phyloP scores from a whole-genome alignment of 1,140 invertebrate genomes.

The Drosophila watanabei region DNA sequence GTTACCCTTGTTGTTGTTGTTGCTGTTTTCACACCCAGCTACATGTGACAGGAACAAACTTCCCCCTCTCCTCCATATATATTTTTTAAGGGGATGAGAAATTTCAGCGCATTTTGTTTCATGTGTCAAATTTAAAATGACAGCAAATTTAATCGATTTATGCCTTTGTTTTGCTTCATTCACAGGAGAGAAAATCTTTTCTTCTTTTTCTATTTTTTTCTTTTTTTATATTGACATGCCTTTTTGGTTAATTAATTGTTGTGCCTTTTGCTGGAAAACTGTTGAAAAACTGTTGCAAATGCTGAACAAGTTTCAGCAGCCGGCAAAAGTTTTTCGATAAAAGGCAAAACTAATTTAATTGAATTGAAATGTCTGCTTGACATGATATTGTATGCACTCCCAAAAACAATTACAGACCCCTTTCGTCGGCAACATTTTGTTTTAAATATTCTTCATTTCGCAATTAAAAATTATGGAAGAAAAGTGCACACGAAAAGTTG shows the following conservation, averaged over 20 bases:
- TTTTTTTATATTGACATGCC: not conserved
- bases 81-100: constrained; percentile 8
- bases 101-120: constrained; percentile 67
- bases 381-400: constrained; percentile 67
- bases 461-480: constrained; percentile 48
- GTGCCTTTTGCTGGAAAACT: constrained; percentile 23
- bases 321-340: constrained; percentile 49
- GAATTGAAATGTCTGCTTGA: constrained; percentile 79
- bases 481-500: constrained; percentile 36
- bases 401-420: constrained; percentile 42
- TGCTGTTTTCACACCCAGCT: constrained; percentile 67
- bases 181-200: constrained; percentile 1
- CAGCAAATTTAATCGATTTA: constrained; percentile 82
- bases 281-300: constrained; percentile 37
- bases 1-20: constrained; percentile 36
- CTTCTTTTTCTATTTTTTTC: too few relatives aligned
- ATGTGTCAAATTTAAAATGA: constrained; percentile 82
- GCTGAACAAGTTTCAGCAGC: constrained; percentile 16
- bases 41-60: constrained; percentile 64
- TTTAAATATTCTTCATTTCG: constrained; percentile 51
- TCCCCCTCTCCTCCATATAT: constrained; percentile 18
- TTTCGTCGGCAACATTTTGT: constrained; percentile 27
- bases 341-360: constrained; percentile 66
- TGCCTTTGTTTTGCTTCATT: constrained; percentile 65
- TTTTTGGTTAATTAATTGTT: constrained; percentile 68